Evolutionary conservation across 35 echinoderm and acorn worm species (phyloP).

Genomic region (Amphiura filiformis): DNA sequence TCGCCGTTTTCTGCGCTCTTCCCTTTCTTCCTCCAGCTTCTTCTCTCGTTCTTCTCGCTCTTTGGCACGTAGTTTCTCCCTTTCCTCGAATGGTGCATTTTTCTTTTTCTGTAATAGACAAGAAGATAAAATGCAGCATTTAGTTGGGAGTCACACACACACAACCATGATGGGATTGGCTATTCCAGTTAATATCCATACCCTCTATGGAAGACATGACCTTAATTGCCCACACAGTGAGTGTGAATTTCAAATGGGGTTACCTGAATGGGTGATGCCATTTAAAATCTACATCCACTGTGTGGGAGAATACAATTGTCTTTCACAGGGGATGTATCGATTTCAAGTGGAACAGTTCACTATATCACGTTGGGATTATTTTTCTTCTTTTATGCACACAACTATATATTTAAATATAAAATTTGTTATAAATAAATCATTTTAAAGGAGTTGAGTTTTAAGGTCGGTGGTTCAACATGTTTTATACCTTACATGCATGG

Average conservation of each 20-base stretch:
- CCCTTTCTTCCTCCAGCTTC: conserved; percentile 73
- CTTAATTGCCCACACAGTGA: too few species aligned
- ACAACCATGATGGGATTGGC: too few species aligned
- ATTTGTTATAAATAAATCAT: neutral
- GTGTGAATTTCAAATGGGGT: too few species aligned
- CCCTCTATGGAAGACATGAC: too few species aligned
- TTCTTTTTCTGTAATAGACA: conserved; percentile 45
- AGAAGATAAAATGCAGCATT: neutral
- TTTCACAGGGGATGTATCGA: too few species aligned
- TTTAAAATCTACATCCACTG: too few species aligned
- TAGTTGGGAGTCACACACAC: neutral
- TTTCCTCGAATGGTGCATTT: conserved; percentile 41
- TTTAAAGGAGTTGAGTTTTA: neutral
- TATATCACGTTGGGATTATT: neutral
- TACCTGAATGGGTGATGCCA: too few species aligned
- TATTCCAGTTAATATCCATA: too few species aligned
- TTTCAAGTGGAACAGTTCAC: neutral
- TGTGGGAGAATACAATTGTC: neutral
- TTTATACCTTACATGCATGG: too few species aligned
- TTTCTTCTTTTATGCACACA: neutral
- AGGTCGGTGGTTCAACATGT: too few species aligned
- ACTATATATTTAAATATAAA: neutral
- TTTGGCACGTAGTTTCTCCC: conserved; percentile 60
- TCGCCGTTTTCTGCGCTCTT: conserved; percentile 48
- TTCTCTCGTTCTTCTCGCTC: conserved; percentile 86